These are phyloP conservation scores for Leptogaster cylindrica DNA, from an alignment of 2,888 invertebrate species.

Conservation along the genomic window DNA sequence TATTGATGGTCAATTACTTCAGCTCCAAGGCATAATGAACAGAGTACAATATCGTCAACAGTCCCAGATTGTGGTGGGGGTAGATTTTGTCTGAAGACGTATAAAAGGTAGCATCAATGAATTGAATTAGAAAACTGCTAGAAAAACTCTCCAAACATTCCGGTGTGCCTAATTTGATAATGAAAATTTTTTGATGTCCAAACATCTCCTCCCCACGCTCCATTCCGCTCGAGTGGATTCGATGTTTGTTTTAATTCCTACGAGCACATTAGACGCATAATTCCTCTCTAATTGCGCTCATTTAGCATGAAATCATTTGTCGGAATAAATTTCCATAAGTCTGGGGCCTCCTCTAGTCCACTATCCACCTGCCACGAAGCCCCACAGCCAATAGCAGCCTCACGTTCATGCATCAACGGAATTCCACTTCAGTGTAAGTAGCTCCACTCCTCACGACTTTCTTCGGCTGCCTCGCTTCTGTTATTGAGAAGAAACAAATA, in stretches of 20 bases:
- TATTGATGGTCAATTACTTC: conserved; percentile 4
- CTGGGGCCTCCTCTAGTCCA: background rate
- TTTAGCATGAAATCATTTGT: conserved; percentile 47
- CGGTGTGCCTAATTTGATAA: conserved; percentile 26
- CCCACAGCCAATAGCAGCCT: conserved; percentile 8
- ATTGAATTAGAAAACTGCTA: background rate
- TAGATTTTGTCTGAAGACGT: too few species aligned
- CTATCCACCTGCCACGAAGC: conserved; percentile 13
- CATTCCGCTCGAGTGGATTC: conserved; percentile 26
- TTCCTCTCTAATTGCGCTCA: conserved; percentile 39
- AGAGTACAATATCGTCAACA: too few species aligned
- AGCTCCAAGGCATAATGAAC: too few species aligned
- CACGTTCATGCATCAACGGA: background rate
- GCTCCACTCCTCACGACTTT: conserved; percentile 8
- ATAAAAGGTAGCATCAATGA: conserved; percentile 19
- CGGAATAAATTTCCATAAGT: conserved; percentile 45
- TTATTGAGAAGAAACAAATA: too few species aligned
- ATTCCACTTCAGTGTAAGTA: background rate
- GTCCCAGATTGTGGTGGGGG: too few species aligned
- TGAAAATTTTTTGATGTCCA: conserved; percentile 16
- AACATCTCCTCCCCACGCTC: conserved; percentile 14
- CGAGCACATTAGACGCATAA: conserved; percentile 35
- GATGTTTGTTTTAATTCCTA: conserved; percentile 31
- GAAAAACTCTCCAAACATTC: conserved; percentile 24
- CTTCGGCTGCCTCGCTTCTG: too few species aligned